Evolutionary conservation across 2,888 invertebrate species (phyloP).

Genomic region (Dolomedes plantarius): DNA sequence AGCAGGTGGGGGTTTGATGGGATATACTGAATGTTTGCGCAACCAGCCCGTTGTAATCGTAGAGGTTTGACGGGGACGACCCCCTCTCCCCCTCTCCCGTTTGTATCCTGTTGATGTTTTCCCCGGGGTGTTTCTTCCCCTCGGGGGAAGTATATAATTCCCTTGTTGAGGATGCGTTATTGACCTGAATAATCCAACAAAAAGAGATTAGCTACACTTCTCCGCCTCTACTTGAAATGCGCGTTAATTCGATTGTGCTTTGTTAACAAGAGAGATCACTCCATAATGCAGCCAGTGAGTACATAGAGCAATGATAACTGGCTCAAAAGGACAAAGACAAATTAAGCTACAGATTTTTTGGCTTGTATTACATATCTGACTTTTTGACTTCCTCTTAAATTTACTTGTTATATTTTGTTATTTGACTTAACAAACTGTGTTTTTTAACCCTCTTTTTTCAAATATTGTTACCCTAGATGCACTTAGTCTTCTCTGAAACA

Average conservation of each 20-base stretch:
- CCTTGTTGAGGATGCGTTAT: conserved; percentile 52
- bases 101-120: conserved; percentile 47
- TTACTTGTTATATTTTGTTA: too few relatives aligned
- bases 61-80: conserved; percentile 35
- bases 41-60: conserved; percentile 59
- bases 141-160: conserved; percentile 45
- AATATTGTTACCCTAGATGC: too few relatives aligned
- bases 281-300: not conserved
- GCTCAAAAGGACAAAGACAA: not conserved
- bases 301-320: not conserved
- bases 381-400: too few relatives aligned
- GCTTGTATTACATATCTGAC: too few relatives aligned
- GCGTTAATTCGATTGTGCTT: conserved; percentile 60
- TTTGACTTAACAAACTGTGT: too few relatives aligned
- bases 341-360: not conserved
- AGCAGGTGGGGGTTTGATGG: conserved; percentile 58
- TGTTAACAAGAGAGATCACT: conserved; percentile 46
- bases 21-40: conserved; percentile 57
- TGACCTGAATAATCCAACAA: conserved; percentile 67
- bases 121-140: conserved; percentile 34
- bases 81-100: conserved; percentile 34
- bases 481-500: too few relatives aligned
- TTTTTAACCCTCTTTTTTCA: too few relatives aligned
- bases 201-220: conserved; percentile 67
- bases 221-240: conserved; percentile 54